Evolutionary conservation across 2,113 vertebrate genomes (phyloP).

Genomic region (Corydoras sp.): DNA sequence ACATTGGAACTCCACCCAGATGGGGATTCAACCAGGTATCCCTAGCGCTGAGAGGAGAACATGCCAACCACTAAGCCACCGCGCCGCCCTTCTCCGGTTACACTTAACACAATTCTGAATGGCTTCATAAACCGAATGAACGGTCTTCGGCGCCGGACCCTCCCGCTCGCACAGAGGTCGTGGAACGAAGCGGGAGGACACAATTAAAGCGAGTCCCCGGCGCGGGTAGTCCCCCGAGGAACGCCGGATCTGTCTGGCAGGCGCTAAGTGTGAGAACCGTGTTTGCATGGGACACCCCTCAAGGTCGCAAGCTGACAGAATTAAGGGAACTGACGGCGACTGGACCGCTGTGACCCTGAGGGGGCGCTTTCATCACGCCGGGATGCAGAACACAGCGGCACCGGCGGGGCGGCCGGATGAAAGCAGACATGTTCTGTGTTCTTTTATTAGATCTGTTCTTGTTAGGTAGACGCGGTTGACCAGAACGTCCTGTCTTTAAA

Average conservation of each 20-base stretch:
- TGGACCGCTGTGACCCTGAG: no score
- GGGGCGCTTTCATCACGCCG: no score
- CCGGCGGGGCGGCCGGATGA: no score
- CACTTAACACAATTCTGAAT: slow-evolving; percentile 15
- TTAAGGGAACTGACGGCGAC: background rate
- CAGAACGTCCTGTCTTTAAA: no score
- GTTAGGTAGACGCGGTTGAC: no score
- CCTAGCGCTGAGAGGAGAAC: no score
- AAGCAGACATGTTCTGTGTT: no score
- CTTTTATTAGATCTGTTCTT: no score
- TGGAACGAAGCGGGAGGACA: background rate
- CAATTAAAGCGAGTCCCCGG: slow-evolving; percentile 5
- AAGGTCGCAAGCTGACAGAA: slow-evolving; percentile 1
- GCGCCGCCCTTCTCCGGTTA: background rate
- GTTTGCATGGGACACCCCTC: background rate
- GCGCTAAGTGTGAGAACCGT: background rate
- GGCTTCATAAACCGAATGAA: background rate
- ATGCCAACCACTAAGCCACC: no score
- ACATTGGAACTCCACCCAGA: no score
- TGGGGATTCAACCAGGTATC: no score
- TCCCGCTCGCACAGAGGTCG: background rate
- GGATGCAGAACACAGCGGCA: no score
- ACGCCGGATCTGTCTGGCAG: background rate
- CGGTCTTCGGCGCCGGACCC: background rate
- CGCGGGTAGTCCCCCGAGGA: background rate